These are phyloP conservation scores for Diacarnus erythraeanus DNA, from an alignment of 37 sponge, comb jelly and placozoan species.

Conservation along the genomic window DNA sequence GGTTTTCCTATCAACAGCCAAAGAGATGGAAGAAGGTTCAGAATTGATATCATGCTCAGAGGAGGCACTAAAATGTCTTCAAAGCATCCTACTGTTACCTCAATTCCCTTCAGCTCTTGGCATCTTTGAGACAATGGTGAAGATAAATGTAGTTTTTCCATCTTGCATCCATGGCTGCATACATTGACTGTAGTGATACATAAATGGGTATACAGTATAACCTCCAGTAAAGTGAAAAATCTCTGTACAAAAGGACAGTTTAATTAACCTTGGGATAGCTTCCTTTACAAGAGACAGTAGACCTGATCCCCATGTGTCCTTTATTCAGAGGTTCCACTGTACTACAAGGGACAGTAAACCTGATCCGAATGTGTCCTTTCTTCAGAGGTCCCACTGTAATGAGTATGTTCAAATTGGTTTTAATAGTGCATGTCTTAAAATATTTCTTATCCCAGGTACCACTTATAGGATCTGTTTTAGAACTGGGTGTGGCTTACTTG, in stretches of 20 bases:
- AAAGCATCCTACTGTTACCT: slow-evolving; percentile 3
- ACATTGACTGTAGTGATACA: too few relatives aligned
- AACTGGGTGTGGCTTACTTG: background rate
- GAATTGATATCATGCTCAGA: background rate
- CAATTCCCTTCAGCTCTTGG: slow-evolving; percentile 1
- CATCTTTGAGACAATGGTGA: slow-evolving; percentile 43
- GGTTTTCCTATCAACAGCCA: background rate
- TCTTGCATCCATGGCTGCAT: too few relatives aligned
- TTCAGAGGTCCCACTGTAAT: background rate
- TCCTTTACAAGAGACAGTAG: too few relatives aligned
- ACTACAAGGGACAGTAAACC: too few relatives aligned
- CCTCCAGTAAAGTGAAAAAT: too few relatives aligned
- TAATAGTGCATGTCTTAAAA: background rate
- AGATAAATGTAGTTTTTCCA: background rate
- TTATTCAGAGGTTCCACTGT: too few relatives aligned
- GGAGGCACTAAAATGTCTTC: slow-evolving; percentile 5
- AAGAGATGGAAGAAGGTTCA: background rate
- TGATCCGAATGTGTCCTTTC: too few relatives aligned
- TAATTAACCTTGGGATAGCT: background rate
- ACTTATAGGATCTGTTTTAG: slow-evolving; percentile 1
- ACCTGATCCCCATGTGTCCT: too few relatives aligned
- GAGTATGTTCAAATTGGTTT: background rate
- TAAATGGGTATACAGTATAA: too few relatives aligned
- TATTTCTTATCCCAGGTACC: slow-evolving; percentile 16
- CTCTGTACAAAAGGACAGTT: background rate